Conservation (phyloP, 2,113 vertebrate genomes). For the Chlorocebus sabaeus region DNA sequence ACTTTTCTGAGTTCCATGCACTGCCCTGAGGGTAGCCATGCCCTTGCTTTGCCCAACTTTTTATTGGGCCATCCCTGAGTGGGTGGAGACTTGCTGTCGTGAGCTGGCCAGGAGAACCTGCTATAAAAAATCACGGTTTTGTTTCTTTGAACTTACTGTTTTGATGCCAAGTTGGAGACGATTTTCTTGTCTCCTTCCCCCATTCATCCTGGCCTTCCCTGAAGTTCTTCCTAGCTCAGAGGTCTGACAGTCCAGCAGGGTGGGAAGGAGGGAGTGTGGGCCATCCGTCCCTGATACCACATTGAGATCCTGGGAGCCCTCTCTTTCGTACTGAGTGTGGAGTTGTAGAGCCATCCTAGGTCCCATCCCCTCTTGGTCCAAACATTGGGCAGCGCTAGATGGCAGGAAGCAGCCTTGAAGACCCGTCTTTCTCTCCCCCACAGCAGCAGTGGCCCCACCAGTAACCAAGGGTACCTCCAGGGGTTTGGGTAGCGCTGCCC, state of each 20-base stretch:
- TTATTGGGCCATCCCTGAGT: conserved; percentile 14
- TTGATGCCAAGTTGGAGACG: conserved; percentile 41
- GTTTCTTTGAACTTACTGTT: conserved; percentile 55
- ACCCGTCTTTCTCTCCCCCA: not conserved
- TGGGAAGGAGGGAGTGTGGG: conserved; percentile 29
- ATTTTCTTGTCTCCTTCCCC: not conserved
- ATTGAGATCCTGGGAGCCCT: not conserved
- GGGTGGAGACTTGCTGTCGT: not conserved
- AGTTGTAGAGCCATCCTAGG: not conserved
- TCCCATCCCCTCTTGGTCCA: not conserved
- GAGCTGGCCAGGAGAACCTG: conserved; percentile 44
- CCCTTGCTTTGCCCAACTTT: conserved; percentile 36
- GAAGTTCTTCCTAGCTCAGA: not conserved
- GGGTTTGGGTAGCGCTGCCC: not conserved
- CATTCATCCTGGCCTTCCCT: not conserved
- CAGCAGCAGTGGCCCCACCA: not conserved
- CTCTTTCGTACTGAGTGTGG: not conserved
- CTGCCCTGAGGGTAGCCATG: not conserved
- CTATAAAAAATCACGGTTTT: conserved; percentile 59
- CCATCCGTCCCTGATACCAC: not conserved
- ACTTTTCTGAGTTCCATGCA: conserved; percentile 57
- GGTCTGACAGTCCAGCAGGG: conserved; percentile 51
- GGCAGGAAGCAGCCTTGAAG: not conserved
- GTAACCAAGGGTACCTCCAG: not conserved
- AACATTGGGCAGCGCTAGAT: not conserved